Conservation (phyloP, 2,797 vertebrate species). For the Urophycis tenuis region DNA sequence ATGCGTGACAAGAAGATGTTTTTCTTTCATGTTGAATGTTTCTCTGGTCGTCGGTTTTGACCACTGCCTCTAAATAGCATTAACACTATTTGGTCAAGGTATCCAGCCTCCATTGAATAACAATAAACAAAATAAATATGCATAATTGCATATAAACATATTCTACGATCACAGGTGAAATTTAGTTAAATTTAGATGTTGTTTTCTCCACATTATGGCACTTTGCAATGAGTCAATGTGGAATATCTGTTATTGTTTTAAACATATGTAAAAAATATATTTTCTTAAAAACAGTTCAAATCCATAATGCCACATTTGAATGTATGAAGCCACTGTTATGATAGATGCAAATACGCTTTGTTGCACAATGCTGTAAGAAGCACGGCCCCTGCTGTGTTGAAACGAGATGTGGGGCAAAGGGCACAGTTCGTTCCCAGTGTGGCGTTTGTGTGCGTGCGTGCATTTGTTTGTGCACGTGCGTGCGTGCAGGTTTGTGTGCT, state of each 20-base stretch:
- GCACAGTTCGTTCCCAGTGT: conserved; percentile 24
- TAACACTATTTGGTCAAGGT: not conserved
- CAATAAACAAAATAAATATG: not conserved
- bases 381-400: conserved; percentile 12
- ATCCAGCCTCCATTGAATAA: not conserved
- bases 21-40: not conserved
- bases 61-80: not conserved
- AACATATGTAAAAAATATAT: not conserved
- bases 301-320: not conserved
- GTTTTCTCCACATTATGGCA: not conserved
- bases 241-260: not conserved
- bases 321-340: not conserved
- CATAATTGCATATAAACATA: not conserved
- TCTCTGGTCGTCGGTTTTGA: not conserved
- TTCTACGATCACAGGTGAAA: not conserved
- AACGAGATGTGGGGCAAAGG: conserved; percentile 50
- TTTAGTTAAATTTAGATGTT: not conserved
- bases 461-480: conserved; percentile 27
- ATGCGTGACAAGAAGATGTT: not conserved
- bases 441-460: not conserved
- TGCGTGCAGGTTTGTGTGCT: not conserved
- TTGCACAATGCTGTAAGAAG: not conserved
- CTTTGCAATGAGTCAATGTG: not conserved
- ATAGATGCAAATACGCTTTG: not conserved
- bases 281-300: not conserved